Percentiles rank a stretch among this genome's conserved stretches.
Evolutionary conservation across 1,140 invertebrate species (phyloP).

Genomic region (Physella acuta): DNA sequence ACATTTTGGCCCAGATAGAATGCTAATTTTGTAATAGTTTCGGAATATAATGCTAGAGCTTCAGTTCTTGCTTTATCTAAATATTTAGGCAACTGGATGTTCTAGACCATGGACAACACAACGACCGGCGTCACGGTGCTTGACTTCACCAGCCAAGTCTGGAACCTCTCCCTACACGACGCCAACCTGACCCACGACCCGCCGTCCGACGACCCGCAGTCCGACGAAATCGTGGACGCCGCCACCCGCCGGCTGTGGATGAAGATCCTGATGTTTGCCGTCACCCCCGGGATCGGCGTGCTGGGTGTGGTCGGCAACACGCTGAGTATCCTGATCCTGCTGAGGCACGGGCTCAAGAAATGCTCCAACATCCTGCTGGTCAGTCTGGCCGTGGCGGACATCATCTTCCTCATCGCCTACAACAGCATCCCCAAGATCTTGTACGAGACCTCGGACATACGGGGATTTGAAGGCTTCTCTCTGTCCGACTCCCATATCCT

Average conservation of each 20-base stretch:
- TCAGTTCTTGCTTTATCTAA: neutral
- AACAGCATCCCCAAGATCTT: neutral
- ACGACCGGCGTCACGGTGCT: neutral
- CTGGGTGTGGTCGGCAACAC: constrained; percentile 10
- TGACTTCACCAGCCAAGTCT: neutral
- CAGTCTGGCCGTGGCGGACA: constrained; percentile 8
- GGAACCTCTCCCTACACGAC: neutral
- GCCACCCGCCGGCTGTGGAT: neutral
- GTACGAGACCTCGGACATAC: neutral
- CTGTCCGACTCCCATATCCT: neutral
- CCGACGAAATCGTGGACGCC: neutral
- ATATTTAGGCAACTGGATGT: neutral
- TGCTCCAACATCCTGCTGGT: constrained; percentile 16
- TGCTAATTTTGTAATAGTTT: too few species aligned
- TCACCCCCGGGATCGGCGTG: constrained; percentile 5
- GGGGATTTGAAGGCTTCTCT: neutral
- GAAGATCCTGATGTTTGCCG: neutral
- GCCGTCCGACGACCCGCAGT: neutral
- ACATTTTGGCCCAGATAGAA: too few species aligned
- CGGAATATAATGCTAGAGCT: too few species aligned
- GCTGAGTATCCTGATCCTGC: constrained; percentile 1
- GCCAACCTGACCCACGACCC: neutral
- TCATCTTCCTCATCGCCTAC: neutral
- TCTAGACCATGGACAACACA: neutral
- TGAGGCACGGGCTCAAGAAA: constrained; percentile 7